Conservation (phyloP, 1,140 invertebrate genomes). For the Psilanteris sp. region DNA sequence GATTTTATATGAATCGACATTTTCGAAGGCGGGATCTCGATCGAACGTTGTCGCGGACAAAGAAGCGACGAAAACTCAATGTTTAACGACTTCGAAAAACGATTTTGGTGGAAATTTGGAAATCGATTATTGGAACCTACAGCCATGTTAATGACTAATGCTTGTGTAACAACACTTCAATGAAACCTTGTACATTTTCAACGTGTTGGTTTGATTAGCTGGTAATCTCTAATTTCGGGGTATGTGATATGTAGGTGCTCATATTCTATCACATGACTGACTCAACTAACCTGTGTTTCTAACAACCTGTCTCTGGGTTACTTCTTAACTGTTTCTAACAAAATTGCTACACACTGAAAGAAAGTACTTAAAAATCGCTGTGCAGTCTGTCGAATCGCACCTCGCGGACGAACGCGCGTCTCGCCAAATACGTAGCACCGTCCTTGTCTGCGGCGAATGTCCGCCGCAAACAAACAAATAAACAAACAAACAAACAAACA, state of each 20-base stretch:
- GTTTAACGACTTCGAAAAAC: too few relatives aligned
- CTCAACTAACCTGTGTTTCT: slow-evolving; percentile 52
- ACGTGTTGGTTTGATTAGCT: slow-evolving; percentile 53
- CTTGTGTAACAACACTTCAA: slow-evolving; percentile 43
- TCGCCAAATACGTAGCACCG: too few relatives aligned
- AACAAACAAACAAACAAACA: too few relatives aligned
- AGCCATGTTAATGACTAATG: slow-evolving; percentile 12
- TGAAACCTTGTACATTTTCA: slow-evolving; percentile 47
- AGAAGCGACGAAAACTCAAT: too few relatives aligned
- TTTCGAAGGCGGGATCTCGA: too few relatives aligned
- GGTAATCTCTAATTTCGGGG: slow-evolving; percentile 25
- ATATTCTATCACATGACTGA: slow-evolving; percentile 48
- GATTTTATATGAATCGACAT: too few relatives aligned
- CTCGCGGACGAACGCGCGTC: too few relatives aligned
- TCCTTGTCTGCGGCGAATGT: too few relatives aligned
- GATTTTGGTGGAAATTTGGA: background rate
- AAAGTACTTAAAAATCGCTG: slow-evolving; percentile 17
- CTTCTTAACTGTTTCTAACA: slow-evolving; percentile 9
- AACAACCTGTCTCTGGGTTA: slow-evolving; percentile 45
- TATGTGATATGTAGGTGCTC: slow-evolving; percentile 32
- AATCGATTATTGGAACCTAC: background rate
- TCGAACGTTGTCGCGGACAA: too few relatives aligned
- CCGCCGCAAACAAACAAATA: too few relatives aligned
- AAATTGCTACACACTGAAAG: background rate
- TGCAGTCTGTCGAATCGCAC: slow-evolving; percentile 4